phyloP scores from a whole-genome alignment of 2,797 vertebrate genomes.

The Leptatherina wallacei region DNA sequence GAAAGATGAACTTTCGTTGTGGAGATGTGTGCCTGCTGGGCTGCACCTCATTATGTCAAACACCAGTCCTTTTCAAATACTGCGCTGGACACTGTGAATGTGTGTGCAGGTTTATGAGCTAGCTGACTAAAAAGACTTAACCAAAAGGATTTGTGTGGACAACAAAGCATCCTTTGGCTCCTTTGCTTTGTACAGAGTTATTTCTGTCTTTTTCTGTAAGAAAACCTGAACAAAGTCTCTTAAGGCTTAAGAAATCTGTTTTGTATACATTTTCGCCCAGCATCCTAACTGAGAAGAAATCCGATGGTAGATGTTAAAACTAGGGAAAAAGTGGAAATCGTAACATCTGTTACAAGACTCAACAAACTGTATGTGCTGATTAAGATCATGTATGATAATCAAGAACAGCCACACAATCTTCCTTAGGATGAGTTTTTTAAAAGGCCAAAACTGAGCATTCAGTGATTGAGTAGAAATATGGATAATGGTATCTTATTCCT shows the following conservation, averaged over 20 bases:
- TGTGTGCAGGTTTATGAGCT: background rate
- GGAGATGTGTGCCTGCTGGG: slow-evolving; percentile 23
- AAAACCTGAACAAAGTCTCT: too few species aligned
- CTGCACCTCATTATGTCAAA: slow-evolving; percentile 28
- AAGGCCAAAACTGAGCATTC: background rate
- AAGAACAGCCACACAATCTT: slow-evolving; percentile 6
- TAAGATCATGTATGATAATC: background rate
- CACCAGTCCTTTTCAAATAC: slow-evolving; percentile 28
- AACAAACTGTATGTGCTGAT: background rate
- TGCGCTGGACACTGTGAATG: slow-evolving; percentile 6
- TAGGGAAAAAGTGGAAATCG: background rate
- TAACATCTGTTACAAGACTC: background rate
- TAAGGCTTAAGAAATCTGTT: background rate
- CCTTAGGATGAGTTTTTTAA: rapidly evolving
- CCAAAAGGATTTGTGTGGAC: background rate
- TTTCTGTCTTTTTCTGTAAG: too few species aligned
- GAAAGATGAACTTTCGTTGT: slow-evolving; percentile 52
- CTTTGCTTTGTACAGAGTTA: background rate
- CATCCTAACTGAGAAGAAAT: background rate
- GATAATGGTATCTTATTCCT: background rate
- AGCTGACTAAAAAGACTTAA: slow-evolving; percentile 5
- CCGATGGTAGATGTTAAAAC: background rate
- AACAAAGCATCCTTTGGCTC: slow-evolving; percentile 1
- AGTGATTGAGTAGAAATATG: background rate
- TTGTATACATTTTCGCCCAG: background rate